A percentile compares a stretch with the other conserved stretches of the same genome.
Evolutionary conservation across 2,888 invertebrate genomes (phyloP).

Genomic region (Sphecodes monilicornis): DNA sequence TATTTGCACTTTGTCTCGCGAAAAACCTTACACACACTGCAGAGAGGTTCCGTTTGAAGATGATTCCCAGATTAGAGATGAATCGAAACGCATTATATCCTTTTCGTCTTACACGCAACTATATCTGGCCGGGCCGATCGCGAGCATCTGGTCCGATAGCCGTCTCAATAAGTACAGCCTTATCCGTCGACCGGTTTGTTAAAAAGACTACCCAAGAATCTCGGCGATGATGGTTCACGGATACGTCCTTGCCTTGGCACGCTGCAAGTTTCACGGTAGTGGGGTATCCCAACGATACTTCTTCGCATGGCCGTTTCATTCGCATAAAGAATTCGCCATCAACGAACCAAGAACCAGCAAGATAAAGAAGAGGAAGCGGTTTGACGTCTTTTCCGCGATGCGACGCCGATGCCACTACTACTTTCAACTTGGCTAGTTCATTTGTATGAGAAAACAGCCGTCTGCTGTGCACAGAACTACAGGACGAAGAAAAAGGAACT

Average conservation of each 20-base stretch:
- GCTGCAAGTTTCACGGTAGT: conserved; percentile 31
- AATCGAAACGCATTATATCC: background rate
- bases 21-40: background rate
- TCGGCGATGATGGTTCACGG: background rate
- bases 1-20: background rate
- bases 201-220: conserved; percentile 13
- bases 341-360: background rate
- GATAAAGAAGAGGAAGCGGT: conserved; percentile 16
- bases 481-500: conserved; percentile 8
- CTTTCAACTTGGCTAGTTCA: background rate
- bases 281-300: conserved; percentile 39
- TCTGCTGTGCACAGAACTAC: background rate
- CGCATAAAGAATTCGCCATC: background rate
- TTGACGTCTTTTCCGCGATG: background rate
- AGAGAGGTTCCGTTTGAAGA: background rate
- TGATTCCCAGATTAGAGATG: background rate
- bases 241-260: background rate
- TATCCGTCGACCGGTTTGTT: conserved; percentile 11
- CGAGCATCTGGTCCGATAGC: background rate
- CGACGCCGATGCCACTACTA: background rate
- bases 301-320: conserved; percentile 10
- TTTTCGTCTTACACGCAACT: background rate
- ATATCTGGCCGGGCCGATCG: background rate
- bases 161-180: background rate
- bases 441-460: background rate